Evolutionary conservation across 2,888 invertebrate genomes (phyloP).

Genomic region (Drosophila barbarae): DNA sequence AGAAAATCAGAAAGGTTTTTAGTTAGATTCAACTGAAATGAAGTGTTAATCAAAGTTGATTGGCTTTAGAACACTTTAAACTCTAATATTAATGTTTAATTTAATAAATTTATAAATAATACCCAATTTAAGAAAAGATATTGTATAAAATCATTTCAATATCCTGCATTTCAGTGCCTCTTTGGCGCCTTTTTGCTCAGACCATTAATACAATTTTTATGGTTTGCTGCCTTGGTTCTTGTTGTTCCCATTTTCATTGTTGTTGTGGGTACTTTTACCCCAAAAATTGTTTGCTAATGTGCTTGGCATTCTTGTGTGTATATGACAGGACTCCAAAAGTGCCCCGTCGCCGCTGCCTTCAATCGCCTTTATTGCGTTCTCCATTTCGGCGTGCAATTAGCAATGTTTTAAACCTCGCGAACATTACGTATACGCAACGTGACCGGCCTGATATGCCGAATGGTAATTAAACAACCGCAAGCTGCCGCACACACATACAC

Average conservation of each 20-base stretch:
- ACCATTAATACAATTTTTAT: constrained; percentile 37
- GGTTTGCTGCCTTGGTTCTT: not conserved
- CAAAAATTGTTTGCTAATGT: constrained; percentile 42
- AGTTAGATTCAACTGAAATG: not conserved
- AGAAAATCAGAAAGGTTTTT: not conserved
- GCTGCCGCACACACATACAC: constrained; percentile 7
- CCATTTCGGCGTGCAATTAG: constrained; percentile 47
- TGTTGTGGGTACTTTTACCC: constrained; percentile 24
- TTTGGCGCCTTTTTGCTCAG: constrained; percentile 20
- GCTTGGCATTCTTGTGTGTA: constrained; percentile 29
- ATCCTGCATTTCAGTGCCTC: constrained; percentile 15
- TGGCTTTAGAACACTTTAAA: too few species aligned
- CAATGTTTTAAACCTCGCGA: constrained; percentile 36
- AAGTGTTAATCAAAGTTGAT: too few species aligned
- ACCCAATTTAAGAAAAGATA: not conserved
- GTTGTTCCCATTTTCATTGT: constrained; percentile 4
- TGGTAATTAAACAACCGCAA: constrained; percentile 39
- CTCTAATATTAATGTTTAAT: too few species aligned
- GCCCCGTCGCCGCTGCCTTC: not conserved
- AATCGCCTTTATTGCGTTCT: constrained; percentile 16
- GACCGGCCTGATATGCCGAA: constrained; percentile 17
- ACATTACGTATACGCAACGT: constrained; percentile 47
- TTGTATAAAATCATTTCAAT: not conserved
- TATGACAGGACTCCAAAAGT: constrained; percentile 32
- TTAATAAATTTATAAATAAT: too few species aligned